Base-by-base conservation (phyloP, 2,113 vertebrate genomes). In the Apaloderma vittatum region DNA sequence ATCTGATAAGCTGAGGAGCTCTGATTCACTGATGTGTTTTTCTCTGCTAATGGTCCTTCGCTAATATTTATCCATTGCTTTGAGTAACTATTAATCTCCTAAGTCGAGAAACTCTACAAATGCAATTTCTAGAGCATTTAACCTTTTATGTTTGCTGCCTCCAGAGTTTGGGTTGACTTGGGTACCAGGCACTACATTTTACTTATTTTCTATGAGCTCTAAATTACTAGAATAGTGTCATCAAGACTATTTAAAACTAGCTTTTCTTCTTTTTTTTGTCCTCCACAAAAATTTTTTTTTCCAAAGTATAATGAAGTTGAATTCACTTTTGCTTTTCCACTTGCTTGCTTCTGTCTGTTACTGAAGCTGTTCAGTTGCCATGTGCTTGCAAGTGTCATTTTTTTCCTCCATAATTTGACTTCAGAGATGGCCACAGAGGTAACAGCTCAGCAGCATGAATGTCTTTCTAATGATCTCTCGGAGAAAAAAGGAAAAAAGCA, bases 21-120 rank as follows among this genome's bases (percentile, higher is more conserved):
- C 92, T 96, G 95, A 98, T 96, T 96, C 95, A 97, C 96, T 94
- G 96, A 93, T 97, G 91, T 97, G 96, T 96, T 98, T 98, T 97
- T 94, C 93, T 93, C 75, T 9, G 85, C 95, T 98, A 98, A 98
- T 98, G 96, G 96, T 96, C 79, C 96, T 97, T 96, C 96, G 93
- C 97, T 97, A 98, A 98, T 98, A 98, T 98, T 98, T 98, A 98
- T 98, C 97, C 89, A 95, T 96, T 97, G 89, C 95, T 98, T 97
- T 97, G 96, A 97, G 94, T 96, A 97, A 96, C 96, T 96, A 98
- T 98, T 98, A 97, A 98, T 98, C 97, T 98, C 94, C 72, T 93
- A 97, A 94, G 78, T 89, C 96, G 92, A 95, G 96, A 97, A 98
- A 97, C 96, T 95, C 94, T 93, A 97, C 92, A 97, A 97, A 97